A percentile compares a stretch with the other conserved stretches of the same genome.
phyloP scores from a whole-genome alignment of 2,113 vertebrate genomes.

The Oryzias woworae region DNA sequence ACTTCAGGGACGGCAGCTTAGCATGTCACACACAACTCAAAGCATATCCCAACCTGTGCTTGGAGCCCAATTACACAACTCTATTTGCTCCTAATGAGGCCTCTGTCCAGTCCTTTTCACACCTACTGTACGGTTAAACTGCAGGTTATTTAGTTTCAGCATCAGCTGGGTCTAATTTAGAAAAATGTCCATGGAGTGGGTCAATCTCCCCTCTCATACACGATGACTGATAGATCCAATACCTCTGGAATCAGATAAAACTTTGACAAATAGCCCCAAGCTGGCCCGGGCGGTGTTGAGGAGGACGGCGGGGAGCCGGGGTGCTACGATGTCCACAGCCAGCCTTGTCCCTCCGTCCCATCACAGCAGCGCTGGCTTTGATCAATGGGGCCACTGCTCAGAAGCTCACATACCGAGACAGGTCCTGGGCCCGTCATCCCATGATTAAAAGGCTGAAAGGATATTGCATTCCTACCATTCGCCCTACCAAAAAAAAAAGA shows the following conservation, averaged over 20 bases:
- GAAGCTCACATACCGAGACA: constrained; percentile 45
- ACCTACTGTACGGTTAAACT: constrained; percentile 34
- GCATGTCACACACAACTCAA: constrained; percentile 51
- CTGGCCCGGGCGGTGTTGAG: constrained; percentile 70
- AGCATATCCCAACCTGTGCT: constrained; percentile 14
- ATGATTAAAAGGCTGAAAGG: constrained; percentile 81
- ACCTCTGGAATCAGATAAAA: constrained; percentile 96
- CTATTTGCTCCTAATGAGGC: constrained; percentile 58
- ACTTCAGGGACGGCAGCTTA: constrained; percentile 60
- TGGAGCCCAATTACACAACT: constrained; percentile 62
- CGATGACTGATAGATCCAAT: constrained; percentile 92
- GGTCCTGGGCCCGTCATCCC: constrained; percentile 75
- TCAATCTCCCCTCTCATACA: constrained; percentile 84
- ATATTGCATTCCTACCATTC: constrained; percentile 78
- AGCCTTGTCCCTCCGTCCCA: constrained; percentile 80
- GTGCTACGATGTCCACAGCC: constrained; percentile 69
- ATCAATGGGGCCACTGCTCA: constrained; percentile 81
- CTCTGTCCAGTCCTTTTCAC: constrained; percentile 52
- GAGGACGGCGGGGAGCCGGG: constrained; percentile 49
- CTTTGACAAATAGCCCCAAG: constrained; percentile 90
- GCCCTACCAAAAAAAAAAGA: constrained; percentile 45
- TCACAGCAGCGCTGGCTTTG: constrained; percentile 83
- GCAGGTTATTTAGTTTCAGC: constrained; percentile 55
- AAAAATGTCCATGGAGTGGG: constrained; percentile 78
- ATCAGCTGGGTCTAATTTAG: constrained; percentile 77